A percentile compares a stretch with the other conserved stretches of the same genome.
Evolutionary conservation across 2,888 invertebrate species (phyloP).

Genomic region (Oxycera nigricornis): DNA sequence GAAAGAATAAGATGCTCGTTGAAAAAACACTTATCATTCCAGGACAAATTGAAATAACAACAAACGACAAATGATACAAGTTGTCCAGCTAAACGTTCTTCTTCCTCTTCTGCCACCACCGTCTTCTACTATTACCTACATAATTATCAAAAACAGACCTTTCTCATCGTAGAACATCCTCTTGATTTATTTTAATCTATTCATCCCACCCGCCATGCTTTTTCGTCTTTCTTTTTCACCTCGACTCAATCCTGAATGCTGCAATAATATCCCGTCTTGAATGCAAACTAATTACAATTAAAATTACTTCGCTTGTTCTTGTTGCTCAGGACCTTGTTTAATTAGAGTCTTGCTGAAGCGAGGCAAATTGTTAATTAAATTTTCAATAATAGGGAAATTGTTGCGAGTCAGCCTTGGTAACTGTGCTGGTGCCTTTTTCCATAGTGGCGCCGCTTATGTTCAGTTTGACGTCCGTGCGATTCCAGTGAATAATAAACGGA

Average conservation of each 20-base stretch:
- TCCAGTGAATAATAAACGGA: neutral
- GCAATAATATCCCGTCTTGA: neutral
- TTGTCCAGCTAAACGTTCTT: conserved; percentile 5
- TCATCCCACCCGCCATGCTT: neutral
- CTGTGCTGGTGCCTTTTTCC: neutral
- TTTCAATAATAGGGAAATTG: conserved; percentile 8
- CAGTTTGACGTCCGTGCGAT: neutral
- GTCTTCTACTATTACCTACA: neutral
- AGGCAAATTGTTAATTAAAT: conserved; percentile 11
- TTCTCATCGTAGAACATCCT: neutral
- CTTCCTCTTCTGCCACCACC: neutral
- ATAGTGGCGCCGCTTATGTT: neutral
- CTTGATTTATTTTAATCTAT: neutral
- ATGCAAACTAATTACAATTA: conserved; percentile 23
- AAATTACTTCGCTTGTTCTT: conserved; percentile 18
- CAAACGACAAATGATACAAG: conserved; percentile 21
- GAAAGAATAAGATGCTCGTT: neutral
- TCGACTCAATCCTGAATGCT: neutral
- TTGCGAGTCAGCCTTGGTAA: neutral
- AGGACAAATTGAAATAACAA: conserved; percentile 1
- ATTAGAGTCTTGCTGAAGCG: neutral
- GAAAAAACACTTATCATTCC: neutral
- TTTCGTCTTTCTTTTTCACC: neutral
- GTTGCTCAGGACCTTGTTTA: neutral
- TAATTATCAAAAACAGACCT: neutral